phyloP scores from a whole-genome alignment of 2,113 vertebrate species.

The Carassius auratus region DNA sequence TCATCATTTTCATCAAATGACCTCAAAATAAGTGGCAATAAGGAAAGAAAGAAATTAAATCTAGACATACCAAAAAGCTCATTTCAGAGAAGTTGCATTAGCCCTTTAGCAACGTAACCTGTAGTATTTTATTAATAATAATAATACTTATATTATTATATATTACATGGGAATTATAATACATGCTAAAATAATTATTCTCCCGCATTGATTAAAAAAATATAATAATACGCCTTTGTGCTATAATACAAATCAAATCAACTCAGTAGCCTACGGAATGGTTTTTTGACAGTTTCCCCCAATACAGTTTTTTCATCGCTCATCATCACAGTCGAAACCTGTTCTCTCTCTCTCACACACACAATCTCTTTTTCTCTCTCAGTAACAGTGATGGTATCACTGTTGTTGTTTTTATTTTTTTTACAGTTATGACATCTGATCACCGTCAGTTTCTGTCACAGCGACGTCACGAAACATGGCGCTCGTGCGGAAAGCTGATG shows the following conservation, averaged over 20 bases:
- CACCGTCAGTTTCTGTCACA: not conserved
- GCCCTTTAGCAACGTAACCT: too few relatives aligned
- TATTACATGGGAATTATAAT: not conserved
- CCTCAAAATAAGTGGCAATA: not conserved
- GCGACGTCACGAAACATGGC: conserved; percentile 72
- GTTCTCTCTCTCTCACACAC: too few relatives aligned
- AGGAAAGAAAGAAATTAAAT: too few relatives aligned
- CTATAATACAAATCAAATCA: too few relatives aligned
- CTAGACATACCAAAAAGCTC: too few relatives aligned
- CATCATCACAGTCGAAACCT: not conserved
- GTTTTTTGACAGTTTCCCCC: not conserved
- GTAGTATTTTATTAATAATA: too few relatives aligned
- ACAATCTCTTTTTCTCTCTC: too few relatives aligned
- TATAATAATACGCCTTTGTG: not conserved
- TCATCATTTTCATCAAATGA: not conserved
- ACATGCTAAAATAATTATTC: not conserved
- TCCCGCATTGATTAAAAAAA: not conserved
- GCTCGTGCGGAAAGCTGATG: conserved; percentile 68
- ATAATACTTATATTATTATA: too few relatives aligned
- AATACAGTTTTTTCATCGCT: not conserved
- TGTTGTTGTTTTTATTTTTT: too few relatives aligned
- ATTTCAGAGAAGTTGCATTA: too few relatives aligned
- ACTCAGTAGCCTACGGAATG: not conserved
- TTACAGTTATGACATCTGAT: not conserved
- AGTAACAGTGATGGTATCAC: not conserved